These are phyloP conservation scores for Nephrotoma guestfalica DNA, from an alignment of 2,888 invertebrate genomes.

Conservation along the genomic window DNA sequence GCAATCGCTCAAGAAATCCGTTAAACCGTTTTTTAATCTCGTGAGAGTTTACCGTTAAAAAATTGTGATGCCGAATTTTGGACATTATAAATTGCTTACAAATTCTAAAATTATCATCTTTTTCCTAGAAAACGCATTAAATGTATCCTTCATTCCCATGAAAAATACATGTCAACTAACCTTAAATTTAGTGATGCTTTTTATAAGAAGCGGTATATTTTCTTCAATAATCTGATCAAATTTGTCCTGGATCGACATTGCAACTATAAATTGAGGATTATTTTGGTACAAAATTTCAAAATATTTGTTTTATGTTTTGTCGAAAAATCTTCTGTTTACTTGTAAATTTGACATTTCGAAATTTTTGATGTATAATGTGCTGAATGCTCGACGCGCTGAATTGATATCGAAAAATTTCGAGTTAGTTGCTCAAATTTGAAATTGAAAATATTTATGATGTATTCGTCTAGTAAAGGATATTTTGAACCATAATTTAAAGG, in stretches of 20 bases:
- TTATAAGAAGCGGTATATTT: constrained; percentile 3
- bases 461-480: too few relatives aligned
- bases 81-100: constrained; percentile 30
- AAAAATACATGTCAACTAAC: neutral
- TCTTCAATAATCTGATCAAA: neutral
- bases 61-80: constrained; percentile 34
- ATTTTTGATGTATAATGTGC: neutral
- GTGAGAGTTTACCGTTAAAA: constrained; percentile 32
- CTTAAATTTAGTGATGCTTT: neutral
- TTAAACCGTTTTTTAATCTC: constrained; percentile 32
- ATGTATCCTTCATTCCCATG: too few relatives aligned
- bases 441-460: too few relatives aligned
- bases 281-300: neutral
- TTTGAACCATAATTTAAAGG: too few relatives aligned
- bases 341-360: neutral
- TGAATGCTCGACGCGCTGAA: neutral
- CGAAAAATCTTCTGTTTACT: neutral
- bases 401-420: too few relatives aligned
- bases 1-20: constrained; percentile 33
- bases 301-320: neutral
- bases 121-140: constrained; percentile 19
- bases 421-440: too few relatives aligned
- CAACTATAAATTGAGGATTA: neutral
- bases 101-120: constrained; percentile 27
- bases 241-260: neutral